Percentiles rank a stretch among this genome's conserved stretches.
phyloP scores from a whole-genome alignment of 2,888 invertebrate genomes.

The Pedicia rivosa region DNA sequence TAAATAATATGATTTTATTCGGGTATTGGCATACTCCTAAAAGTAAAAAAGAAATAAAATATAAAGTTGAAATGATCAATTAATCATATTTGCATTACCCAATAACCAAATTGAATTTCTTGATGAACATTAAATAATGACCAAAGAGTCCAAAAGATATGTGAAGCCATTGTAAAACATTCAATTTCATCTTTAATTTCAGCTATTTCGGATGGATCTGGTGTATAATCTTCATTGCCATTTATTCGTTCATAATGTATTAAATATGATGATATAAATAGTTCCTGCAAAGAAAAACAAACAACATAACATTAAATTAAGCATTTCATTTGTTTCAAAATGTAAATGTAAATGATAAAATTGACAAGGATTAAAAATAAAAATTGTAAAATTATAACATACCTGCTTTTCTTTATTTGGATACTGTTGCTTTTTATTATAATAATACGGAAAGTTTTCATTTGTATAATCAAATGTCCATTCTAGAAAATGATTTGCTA shows the following conservation, averaged over 20 bases:
- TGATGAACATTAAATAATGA: slow-evolving; percentile 74
- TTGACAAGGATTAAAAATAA: neutral
- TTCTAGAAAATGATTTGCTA: slow-evolving; percentile 90
- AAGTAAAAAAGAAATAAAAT: too few relatives aligned
- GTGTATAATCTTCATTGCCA: slow-evolving; percentile 19
- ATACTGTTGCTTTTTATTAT: slow-evolving; percentile 45
- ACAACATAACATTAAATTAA: slow-evolving; percentile 2
- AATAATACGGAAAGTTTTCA: slow-evolving; percentile 60
- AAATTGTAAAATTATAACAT: slow-evolving; percentile 16
- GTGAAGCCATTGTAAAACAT: slow-evolving; percentile 71
- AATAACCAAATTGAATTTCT: slow-evolving; percentile 85
- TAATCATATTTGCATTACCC: slow-evolving; percentile 59
- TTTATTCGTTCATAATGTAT: slow-evolving; percentile 20
- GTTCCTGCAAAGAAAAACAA: slow-evolving; percentile 3
- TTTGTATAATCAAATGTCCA: slow-evolving; percentile 82
- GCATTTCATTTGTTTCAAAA: slow-evolving; percentile 5
- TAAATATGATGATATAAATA: slow-evolving; percentile 24
- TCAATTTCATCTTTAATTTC: slow-evolving; percentile 59
- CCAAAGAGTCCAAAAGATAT: slow-evolving; percentile 93
- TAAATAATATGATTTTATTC: too few relatives aligned
- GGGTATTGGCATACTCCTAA: too few relatives aligned
- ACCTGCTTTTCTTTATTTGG: slow-evolving; percentile 72
- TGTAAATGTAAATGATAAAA: slow-evolving; percentile 3
- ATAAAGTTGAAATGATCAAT: too few relatives aligned
- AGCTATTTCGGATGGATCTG: slow-evolving; percentile 38